Evolutionary conservation across 2,888 invertebrate genomes (phyloP).

Genomic region (Poecilobothrus nobilitatus): DNA sequence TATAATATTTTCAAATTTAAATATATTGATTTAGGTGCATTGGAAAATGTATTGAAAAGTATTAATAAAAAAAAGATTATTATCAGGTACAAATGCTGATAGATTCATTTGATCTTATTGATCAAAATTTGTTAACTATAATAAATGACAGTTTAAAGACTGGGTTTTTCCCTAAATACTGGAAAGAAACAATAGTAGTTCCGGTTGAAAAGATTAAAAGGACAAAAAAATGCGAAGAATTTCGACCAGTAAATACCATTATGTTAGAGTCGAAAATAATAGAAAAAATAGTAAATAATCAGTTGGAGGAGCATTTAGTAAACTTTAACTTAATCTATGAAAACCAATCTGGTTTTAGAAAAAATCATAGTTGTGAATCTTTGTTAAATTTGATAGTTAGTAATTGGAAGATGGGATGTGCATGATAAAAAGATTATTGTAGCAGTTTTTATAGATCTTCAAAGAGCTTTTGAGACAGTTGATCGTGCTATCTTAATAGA

Average conservation of each 20-base stretch:
- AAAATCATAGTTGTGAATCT: background rate
- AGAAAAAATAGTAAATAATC: background rate
- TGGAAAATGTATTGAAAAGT: too few relatives aligned
- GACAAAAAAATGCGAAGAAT: background rate
- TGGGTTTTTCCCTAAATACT: background rate
- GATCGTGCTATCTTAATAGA: background rate
- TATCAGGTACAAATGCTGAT: too few relatives aligned
- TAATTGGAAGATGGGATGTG: background rate
- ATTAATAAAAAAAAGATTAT: too few relatives aligned
- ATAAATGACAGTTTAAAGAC: background rate
- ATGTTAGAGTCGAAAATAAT: background rate
- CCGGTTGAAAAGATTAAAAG: background rate
- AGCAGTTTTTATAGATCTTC: background rate
- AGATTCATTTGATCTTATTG: too few relatives aligned
- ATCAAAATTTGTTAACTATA: too few relatives aligned
- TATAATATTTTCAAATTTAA: too few relatives aligned
- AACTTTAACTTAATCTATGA: background rate
- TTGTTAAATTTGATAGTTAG: background rate
- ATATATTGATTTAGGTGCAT: too few relatives aligned
- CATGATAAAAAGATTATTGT: background rate
- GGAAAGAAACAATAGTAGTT: background rate
- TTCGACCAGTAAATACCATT: background rate
- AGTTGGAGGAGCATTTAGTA: background rate
- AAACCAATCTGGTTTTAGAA: background rate
- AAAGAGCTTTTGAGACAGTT: background rate